Percentiles rank a stretch among this genome's conserved stretches.
phyloP scores from a whole-genome alignment of 2,888 invertebrate species.

The Dryocosmus kuriphilus region DNA sequence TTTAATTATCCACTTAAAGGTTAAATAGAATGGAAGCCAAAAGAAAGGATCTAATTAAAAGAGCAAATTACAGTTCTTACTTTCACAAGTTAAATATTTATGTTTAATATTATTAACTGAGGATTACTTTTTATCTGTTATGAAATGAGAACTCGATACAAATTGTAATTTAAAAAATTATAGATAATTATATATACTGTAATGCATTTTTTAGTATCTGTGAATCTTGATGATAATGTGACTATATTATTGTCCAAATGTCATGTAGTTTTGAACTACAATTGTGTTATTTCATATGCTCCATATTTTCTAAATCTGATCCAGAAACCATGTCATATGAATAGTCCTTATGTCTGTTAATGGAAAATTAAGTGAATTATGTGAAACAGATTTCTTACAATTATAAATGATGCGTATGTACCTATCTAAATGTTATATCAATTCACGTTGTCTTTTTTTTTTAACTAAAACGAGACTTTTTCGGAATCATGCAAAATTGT shows the following conservation, averaged over 20 bases:
- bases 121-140: neutral
- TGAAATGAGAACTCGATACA: neutral
- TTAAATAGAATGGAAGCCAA: neutral
- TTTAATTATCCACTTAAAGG: conserved; percentile 1
- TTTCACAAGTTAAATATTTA: neutral
- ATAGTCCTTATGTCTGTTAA: neutral
- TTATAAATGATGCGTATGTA: no score
- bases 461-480: no score
- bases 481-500: no score
- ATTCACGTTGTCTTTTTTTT: no score
- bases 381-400: neutral
- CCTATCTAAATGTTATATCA: no score
- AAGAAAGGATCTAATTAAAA: neutral
- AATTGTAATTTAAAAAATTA: neutral
- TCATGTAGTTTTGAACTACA: neutral
- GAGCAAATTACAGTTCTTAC: neutral
- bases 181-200: no score
- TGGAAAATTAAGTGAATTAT: neutral
- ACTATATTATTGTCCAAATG: neutral
- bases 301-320: neutral
- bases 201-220: no score
- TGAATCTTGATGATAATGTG: neutral
- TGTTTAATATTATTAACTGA: neutral
- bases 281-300: neutral
- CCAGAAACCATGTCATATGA: neutral